A percentile compares a stretch with the other conserved stretches of the same genome.
phyloP scores from a whole-genome alignment of 2,113 vertebrate genomes.

The Eubucco bourcierii region DNA sequence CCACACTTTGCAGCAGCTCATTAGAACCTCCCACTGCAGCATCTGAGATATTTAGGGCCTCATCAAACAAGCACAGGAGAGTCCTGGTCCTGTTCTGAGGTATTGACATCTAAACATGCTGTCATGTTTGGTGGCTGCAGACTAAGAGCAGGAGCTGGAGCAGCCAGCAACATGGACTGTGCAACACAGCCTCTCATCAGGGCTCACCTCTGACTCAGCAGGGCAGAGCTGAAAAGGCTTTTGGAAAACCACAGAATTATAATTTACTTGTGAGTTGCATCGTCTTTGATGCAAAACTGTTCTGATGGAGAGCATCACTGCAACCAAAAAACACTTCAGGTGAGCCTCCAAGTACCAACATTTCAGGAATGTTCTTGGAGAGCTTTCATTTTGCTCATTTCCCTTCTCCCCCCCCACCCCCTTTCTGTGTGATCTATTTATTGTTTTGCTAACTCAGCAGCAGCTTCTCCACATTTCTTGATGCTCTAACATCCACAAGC shows the following conservation, averaged over 20 bases:
- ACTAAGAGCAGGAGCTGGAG: not conserved
- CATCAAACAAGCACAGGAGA: fast-evolving
- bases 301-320: not conserved
- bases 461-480: not conserved
- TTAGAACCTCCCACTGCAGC: not conserved
- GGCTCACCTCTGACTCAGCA: no score
- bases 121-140: fast-evolving
- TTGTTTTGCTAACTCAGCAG: not conserved
- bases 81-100: not conserved
- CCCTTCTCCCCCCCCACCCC: no score
- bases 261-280: fast-evolving
- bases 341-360: fast-evolving
- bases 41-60: fast-evolving
- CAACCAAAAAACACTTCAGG: not conserved
- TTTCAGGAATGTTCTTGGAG: not conserved
- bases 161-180: fast-evolving
- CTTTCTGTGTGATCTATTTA: not conserved
- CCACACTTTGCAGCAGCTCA: not conserved
- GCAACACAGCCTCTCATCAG: fast-evolving
- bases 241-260: fast-evolving
- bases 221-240: not conserved
- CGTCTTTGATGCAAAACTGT: not conserved
- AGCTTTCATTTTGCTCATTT: fast-evolving
- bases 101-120: fast-evolving
- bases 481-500: not conserved